phyloP scores from a whole-genome alignment of 2,888 invertebrate genomes.

The Unio delphinus region DNA sequence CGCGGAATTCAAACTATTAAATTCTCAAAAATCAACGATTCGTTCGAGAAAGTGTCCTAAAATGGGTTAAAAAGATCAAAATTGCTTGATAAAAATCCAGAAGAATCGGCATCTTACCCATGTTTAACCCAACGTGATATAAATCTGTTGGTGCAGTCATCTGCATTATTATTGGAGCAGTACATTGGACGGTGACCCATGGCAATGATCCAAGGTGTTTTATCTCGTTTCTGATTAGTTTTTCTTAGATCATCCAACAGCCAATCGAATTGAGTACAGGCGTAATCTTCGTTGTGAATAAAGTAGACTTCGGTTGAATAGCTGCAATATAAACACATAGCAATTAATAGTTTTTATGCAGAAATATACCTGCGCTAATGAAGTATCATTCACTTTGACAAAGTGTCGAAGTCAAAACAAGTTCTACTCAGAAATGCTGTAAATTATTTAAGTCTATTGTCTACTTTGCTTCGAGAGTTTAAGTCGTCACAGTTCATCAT shows the following conservation, averaged over 20 bases:
- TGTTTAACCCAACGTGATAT: conserved; percentile 34
- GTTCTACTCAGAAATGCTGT: background rate
- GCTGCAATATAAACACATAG: conserved; percentile 31
- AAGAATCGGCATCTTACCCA: conserved; percentile 21
- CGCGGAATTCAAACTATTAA: background rate
- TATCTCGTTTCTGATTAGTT: conserved; percentile 53
- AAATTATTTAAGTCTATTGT: too few relatives aligned
- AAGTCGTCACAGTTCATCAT: too few relatives aligned
- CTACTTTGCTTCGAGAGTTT: too few relatives aligned
- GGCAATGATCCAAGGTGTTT: conserved; percentile 67
- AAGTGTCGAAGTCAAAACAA: background rate
- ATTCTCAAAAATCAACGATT: background rate
- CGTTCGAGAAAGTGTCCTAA: background rate
- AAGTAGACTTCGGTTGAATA: conserved; percentile 59
- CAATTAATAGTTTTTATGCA: too few relatives aligned
- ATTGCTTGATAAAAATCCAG: too few relatives aligned
- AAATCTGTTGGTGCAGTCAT: conserved; percentile 52
- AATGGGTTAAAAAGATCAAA: too few relatives aligned
- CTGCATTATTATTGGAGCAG: conserved; percentile 67
- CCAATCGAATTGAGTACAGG: conserved; percentile 53
- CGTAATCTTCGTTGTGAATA: conserved; percentile 78
- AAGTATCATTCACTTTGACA: background rate
- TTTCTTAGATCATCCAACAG: conserved; percentile 52
- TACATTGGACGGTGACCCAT: conserved; percentile 70
- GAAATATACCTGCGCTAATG: background rate